A percentile compares a stretch with the other conserved stretches of the same genome.
phyloP scores from a whole-genome alignment of 2,888 invertebrate genomes.

The Teleogryllus oceanicus region DNA sequence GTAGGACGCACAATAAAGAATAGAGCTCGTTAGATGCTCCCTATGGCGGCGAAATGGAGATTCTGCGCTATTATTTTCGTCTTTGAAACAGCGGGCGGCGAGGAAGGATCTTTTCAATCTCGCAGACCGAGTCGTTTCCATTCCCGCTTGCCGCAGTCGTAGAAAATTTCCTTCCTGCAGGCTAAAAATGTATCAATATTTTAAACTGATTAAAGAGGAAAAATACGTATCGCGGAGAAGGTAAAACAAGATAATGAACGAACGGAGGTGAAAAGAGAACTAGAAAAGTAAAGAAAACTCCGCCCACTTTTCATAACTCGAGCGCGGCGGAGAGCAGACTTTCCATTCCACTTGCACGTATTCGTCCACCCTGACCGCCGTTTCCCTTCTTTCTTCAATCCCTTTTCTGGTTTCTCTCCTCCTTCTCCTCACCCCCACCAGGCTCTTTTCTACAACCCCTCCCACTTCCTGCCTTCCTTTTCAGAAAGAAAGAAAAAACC shows the following conservation, averaged over 20 bases:
- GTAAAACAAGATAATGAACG: not conserved
- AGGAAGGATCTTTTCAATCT: too few species aligned
- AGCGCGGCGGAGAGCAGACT: slow-evolving; percentile 18
- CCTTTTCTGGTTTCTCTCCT: slow-evolving; percentile 27
- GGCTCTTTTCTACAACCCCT: slow-evolving; percentile 20
- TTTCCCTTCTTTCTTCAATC: slow-evolving; percentile 18
- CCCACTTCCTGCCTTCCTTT: slow-evolving; percentile 27
- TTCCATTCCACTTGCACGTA: not conserved
- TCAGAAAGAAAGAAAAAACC: slow-evolving; percentile 18
- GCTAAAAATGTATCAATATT: too few species aligned
- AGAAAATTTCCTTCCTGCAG: too few species aligned
- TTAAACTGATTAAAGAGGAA: too few species aligned
- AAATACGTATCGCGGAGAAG: not conserved
- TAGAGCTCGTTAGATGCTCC: too few species aligned
- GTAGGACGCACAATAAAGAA: too few species aligned
- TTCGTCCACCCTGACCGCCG: slow-evolving; percentile 18
- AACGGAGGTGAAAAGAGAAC: not conserved
- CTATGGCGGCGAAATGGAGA: too few species aligned
- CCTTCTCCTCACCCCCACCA: slow-evolving; percentile 27
- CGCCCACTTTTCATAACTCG: slow-evolving; percentile 30
- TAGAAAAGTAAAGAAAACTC: slow-evolving; percentile 30
- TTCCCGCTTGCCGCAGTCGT: too few species aligned
- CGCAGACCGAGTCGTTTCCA: too few species aligned
- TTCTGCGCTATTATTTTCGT: too few species aligned
- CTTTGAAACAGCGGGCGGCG: too few species aligned